Evolutionary conservation across 2,113 vertebrate species (phyloP), one percentile per base, ranked within the genome.

Genomic region (Callaeas wilsoni): DNA sequence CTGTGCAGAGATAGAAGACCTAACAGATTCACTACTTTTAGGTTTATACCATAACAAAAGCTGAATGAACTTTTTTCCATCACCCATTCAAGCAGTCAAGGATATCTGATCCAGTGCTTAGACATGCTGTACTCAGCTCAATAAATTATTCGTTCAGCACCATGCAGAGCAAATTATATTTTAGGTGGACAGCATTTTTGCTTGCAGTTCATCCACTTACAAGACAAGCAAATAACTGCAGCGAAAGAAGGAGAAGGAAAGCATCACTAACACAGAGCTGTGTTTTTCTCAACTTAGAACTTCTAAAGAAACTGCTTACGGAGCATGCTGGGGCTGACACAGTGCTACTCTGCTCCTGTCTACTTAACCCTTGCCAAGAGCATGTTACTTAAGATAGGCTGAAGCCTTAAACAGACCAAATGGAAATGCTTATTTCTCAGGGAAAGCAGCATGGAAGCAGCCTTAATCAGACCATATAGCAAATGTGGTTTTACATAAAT

Each of bases 111-210:
- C 39, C 33, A 96, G 80, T 80, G 56, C 88, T 97, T 94, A 89
- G 91, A 96, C 77, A 76, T 79, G 74, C 95, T 68, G 29, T 59
- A 86, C 90, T 93, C 93, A 84, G 44, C 59, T 79, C 92, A 94
- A 96, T 97, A 96, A 96, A 97, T 98, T 98, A 98, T 98, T 97
- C 67, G 94, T 95, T 71, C 60, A 87, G 64, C 65, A 95, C 53
- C 73, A 93, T 32, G 44, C 80, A 89, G 88, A 96, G 94, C 57
- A 98, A 97, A 97, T 97, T 74, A 33, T 70, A 76, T 94, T 98
- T 97, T 90, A 95, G 96, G 88, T 94, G 97, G 93, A 86, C 84
- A 96, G 91, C 81, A 71, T 89, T 97, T 97, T 95, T 92, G 57
- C 56, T 79, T 4, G 2, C 70, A 94, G 84, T 89, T 94, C 91